Evolutionary conservation across 1,140 invertebrate species (phyloP), one percentile per base, ranked within the genome.

Genomic region (Cotesia glomerata): DNA sequence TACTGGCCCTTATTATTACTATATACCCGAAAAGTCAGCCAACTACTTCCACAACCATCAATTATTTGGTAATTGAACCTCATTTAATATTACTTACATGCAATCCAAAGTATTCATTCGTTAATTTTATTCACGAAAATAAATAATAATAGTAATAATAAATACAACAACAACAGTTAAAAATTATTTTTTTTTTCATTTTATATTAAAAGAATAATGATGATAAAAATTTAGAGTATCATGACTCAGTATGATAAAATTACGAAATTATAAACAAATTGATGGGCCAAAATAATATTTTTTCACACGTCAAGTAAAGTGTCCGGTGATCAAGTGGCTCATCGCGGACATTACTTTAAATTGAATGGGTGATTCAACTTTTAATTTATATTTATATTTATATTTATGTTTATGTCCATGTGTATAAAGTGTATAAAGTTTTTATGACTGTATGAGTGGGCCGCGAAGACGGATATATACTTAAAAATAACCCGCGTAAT

Each of bases 21-120:
- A 26, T 26, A 26, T 26, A 26, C 39, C 71, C 75, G 73, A 78
- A 81, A 79, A 77, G 73, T 73, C 76, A 77, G 62, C 61, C 62
- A 80, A 26, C 26, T 26, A 26, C 26, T 26, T 26, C 26, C 77
- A 78, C 39, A 45, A 80, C 73, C 74, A 73, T 72, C 78, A 80
- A 81, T 81, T 76, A 80, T 79, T 77, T 56, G n/a, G 78, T 78
- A 71, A 79, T 80, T 72, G 74, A 78, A 66, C 52, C 32, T 32
- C 49, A 56, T 67, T 67, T 67, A 67, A 67, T 67, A 67, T 26
- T 67, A 51, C 49, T 34, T 52, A 36, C 32, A 18, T 59, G 18
- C 14, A 16, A 67, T 67, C 51, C 51, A 5, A 7, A 45, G n/a
- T 54, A 49, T 67, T 67, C 3, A 62, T 36, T 35, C 26, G 35